Evolutionary conservation across 2,888 invertebrate species (phyloP), one percentile per base, ranked within the genome.

Genomic region (Cheilosia urbana): DNA sequence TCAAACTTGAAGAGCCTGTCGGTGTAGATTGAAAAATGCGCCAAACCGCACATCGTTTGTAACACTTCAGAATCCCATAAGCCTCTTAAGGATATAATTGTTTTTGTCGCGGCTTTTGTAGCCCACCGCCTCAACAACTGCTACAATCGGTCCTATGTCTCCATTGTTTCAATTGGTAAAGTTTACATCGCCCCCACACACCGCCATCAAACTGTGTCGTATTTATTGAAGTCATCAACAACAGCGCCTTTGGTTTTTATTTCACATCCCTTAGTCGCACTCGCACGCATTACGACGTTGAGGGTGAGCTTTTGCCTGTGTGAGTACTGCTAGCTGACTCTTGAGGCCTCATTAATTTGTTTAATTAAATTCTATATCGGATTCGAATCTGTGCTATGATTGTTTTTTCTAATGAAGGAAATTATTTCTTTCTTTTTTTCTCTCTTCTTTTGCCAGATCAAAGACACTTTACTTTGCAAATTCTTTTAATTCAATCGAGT

Each of bases 1-100:
- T 83, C 62, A 72, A 78, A 73, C 49, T 63, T 60, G 55, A 78
- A 49, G 45, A 78, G 83, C 42, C 60, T 63, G 37, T 37, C 53
- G 40, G 58, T 69, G 49, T 58, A 69, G 30, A 42, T 1, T 30
- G 42, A 49, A 77, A 77, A 77, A 58, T 21, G 21, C 15, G 30
- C 30, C 30, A 45, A 30, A 58, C 11, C 19, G 27, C 34, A 27
- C 42, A 40, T 37, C 24, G 1, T 21, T n/a, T 15, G 45, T 19
- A 60, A 58, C 51, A 58, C 65, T 60, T 51, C 51, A 62, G 62
- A 55, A 69, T 75, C 37, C 21, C 45, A 65, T 65, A 81, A 81
- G 75, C 81, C 75, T 69, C 75, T 81, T 75, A 68, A 72, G 77
- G 71, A 65, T 68, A 83, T 78, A 73, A 83, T 73, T 73, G 63